phyloP scores from a whole-genome alignment of 2,888 invertebrate species.

The Atrina japonica region DNA sequence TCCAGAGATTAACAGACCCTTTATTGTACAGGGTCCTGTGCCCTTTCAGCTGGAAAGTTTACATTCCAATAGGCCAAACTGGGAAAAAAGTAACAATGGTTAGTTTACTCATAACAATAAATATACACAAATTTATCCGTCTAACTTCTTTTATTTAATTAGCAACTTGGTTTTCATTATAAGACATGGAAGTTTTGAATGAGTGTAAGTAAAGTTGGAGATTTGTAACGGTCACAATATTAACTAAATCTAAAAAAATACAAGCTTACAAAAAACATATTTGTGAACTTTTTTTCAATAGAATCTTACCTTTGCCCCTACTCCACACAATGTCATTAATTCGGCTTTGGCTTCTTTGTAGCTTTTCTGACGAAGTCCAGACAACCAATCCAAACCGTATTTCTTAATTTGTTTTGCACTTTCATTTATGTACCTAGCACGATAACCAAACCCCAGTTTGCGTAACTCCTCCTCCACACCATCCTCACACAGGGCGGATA shows the following conservation, averaged over 20 bases:
- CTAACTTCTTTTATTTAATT: too few species aligned
- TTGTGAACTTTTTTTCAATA: background rate
- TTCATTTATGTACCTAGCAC: constrained; percentile 81
- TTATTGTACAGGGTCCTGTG: too few species aligned
- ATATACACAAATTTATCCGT: too few species aligned
- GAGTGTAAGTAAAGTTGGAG: too few species aligned
- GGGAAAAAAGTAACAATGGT: too few species aligned
- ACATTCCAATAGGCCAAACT: too few species aligned
- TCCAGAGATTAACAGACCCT: too few species aligned
- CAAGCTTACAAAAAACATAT: background rate
- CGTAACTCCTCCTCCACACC: constrained; percentile 88
- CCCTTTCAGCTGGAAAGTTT: too few species aligned
- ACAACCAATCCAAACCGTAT: constrained; percentile 89
- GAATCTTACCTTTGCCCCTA: constrained; percentile 92
- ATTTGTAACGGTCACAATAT: background rate
- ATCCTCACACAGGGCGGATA: constrained; percentile 73
- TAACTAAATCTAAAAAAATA: background rate
- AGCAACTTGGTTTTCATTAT: too few species aligned
- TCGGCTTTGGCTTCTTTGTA: constrained; percentile 88
- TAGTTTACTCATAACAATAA: too few species aligned
- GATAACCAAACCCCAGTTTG: constrained; percentile 84
- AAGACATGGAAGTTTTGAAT: too few species aligned
- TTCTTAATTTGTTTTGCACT: constrained; percentile 83
- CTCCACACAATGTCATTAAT: constrained; percentile 90
- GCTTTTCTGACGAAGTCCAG: constrained; percentile 83